Percentiles rank a stretch among this genome's conserved stretches.
These are phyloP conservation scores for Babyrousa celebensis DNA, from an alignment of 2,797 vertebrate genomes.

Conservation along the genomic window DNA sequence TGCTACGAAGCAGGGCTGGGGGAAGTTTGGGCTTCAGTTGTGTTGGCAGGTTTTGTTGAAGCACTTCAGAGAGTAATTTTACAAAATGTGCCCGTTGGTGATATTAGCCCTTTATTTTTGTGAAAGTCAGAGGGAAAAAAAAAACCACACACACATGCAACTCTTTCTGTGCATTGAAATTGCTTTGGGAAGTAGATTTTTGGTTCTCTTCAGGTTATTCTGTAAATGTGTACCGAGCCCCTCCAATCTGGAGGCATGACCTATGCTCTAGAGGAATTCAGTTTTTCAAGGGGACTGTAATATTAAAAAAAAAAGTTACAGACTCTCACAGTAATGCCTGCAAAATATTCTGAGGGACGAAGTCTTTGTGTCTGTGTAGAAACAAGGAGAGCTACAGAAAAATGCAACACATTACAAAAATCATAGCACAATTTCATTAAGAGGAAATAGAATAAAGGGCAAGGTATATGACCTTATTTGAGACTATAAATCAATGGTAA, in stretches of 20 bases:
- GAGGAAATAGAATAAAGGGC: background rate
- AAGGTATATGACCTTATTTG: background rate
- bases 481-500: background rate
- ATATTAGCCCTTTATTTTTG: conserved; percentile 85
- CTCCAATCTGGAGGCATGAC: background rate
- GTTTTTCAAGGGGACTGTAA: background rate
- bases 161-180: conserved; percentile 36
- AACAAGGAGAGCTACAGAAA: background rate
- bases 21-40: conserved; percentile 85
- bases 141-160: background rate
- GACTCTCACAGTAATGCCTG: background rate
- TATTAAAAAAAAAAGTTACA: background rate
- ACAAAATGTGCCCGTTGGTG: conserved; percentile 83
- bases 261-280: background rate
- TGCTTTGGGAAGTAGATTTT: conserved; percentile 35
- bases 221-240: background rate
- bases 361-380: background rate
- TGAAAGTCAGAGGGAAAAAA: conserved; percentile 83
- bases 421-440: background rate
- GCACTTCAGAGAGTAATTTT: conserved; percentile 87
- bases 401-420: background rate
- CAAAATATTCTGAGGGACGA: background rate
- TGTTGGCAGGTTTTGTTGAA: conserved; percentile 83
- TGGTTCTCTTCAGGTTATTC: background rate
- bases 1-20: conserved; percentile 69